phyloP scores from a whole-genome alignment of 2,797 vertebrate species.

The Pseudochirops corinnae region DNA sequence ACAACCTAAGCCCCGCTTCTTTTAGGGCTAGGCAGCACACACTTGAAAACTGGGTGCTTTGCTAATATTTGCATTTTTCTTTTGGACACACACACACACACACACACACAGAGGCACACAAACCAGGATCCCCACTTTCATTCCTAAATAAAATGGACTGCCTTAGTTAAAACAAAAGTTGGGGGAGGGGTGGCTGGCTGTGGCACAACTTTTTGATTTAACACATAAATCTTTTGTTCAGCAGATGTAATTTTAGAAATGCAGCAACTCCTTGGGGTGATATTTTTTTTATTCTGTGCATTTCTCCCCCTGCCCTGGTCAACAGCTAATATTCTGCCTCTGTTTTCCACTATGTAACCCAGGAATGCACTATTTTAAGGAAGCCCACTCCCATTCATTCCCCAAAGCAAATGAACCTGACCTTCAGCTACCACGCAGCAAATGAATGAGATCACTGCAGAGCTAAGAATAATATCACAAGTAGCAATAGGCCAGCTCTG shows the following conservation, averaged over 20 bases:
- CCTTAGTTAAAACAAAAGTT: not conserved
- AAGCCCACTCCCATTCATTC: constrained; percentile 65
- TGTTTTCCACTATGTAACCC: constrained; percentile 50
- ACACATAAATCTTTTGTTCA: constrained; percentile 57
- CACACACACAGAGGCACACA: not conserved
- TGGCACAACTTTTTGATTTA: constrained; percentile 17
- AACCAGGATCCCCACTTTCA: not conserved
- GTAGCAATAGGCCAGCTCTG: constrained; percentile 50
- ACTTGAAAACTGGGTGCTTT: not conserved
- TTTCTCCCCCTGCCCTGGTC: not conserved
- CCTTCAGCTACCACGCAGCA: constrained; percentile 51
- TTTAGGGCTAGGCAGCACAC: not conserved
- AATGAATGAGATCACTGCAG: constrained; percentile 70
- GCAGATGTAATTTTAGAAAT: constrained; percentile 50
- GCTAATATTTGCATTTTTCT: constrained; percentile 42
- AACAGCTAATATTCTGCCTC: constrained; percentile 54
- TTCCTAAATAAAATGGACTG: not conserved
- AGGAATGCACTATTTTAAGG: constrained; percentile 62
- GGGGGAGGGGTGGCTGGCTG: constrained; percentile 26
- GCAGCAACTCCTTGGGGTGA: constrained; percentile 28
- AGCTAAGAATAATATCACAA: constrained; percentile 36
- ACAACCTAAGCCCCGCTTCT: not conserved
- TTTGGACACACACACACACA: not conserved
- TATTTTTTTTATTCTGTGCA: not conserved
- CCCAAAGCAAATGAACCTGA: constrained; percentile 73